These are phyloP conservation scores for Eubasilissa regina DNA, from an alignment of 1,140 invertebrate species.

Conservation along the genomic window DNA sequence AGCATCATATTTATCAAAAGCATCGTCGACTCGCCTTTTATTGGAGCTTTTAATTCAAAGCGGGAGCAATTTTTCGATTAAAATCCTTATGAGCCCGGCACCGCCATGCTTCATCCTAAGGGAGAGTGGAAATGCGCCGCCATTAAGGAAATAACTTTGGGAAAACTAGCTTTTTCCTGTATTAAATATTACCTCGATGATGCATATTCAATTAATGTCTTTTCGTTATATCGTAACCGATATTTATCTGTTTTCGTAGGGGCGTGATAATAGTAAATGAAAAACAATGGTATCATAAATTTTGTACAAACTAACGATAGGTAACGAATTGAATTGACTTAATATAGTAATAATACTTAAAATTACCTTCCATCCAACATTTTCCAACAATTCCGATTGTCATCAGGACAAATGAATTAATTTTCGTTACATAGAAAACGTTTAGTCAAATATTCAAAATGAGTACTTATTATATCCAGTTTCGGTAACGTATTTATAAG, in stretches of 20 bases:
- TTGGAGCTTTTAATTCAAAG: constrained; percentile 47
- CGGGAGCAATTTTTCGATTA: constrained; percentile 52
- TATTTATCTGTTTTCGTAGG: neutral
- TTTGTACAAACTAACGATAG: too few species aligned
- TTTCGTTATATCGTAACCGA: neutral
- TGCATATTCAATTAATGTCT: constrained; percentile 12
- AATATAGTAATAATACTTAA: too few species aligned
- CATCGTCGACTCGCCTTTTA: constrained; percentile 46
- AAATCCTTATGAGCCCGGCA: constrained; percentile 45
- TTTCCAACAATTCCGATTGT: too few species aligned
- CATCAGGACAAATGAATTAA: too few species aligned
- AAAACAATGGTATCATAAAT: too few species aligned
- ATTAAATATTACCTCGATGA: neutral
- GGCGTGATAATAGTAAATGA: neutral
- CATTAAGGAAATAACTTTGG: constrained; percentile 46
- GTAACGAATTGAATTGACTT: too few species aligned
- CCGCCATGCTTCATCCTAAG: neutral
- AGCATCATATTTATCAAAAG: constrained; percentile 48
- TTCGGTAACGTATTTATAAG: too few species aligned
- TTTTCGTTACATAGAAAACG: too few species aligned
- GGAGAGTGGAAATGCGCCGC: constrained; percentile 15
- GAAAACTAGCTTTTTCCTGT: constrained; percentile 19
- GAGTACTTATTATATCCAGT: too few species aligned
- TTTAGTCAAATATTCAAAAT: too few species aligned
- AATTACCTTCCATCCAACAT: too few species aligned